Percentiles rank a stretch among this genome's conserved stretches.
Conservation (phyloP, 2,797 vertebrate species). For the Eremophila alpestris region DNA sequence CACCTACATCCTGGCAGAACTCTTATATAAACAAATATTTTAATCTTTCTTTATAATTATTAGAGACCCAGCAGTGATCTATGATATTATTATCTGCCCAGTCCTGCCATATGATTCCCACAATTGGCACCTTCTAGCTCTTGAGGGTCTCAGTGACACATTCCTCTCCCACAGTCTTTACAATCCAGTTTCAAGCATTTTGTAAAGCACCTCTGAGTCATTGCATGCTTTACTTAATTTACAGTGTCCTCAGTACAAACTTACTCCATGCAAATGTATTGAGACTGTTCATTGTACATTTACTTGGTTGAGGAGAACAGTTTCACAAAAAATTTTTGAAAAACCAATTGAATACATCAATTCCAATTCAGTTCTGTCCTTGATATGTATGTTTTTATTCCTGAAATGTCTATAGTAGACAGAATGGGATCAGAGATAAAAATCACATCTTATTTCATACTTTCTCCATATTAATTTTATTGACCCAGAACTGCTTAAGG, state of each 20-base stretch:
- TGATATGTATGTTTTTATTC: rapidly evolving
- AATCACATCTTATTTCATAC: background rate
- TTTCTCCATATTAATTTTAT: background rate
- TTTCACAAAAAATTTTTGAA: background rate
- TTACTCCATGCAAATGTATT: background rate
- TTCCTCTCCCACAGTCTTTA: background rate
- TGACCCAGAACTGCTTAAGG: background rate
- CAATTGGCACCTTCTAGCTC: background rate
- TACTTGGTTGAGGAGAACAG: background rate
- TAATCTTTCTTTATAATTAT: background rate
- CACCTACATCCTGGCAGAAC: background rate
- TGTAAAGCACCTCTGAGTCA: background rate
- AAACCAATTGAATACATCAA: background rate
- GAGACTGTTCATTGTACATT: background rate
- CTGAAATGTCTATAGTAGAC: background rate
- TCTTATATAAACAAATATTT: background rate
- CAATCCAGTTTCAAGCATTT: background rate
- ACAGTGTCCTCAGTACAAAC: background rate
- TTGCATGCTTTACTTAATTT: background rate
- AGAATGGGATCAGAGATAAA: background rate
- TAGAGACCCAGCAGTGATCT: background rate
- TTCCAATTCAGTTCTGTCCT: background rate
- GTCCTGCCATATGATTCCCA: background rate
- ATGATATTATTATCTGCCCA: background rate
- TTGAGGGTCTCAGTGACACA: background rate